Percentiles rank a stretch among this genome's conserved stretches.
phyloP scores from a whole-genome alignment of 1,140 invertebrate species.

The Diachasma alloeum region DNA sequence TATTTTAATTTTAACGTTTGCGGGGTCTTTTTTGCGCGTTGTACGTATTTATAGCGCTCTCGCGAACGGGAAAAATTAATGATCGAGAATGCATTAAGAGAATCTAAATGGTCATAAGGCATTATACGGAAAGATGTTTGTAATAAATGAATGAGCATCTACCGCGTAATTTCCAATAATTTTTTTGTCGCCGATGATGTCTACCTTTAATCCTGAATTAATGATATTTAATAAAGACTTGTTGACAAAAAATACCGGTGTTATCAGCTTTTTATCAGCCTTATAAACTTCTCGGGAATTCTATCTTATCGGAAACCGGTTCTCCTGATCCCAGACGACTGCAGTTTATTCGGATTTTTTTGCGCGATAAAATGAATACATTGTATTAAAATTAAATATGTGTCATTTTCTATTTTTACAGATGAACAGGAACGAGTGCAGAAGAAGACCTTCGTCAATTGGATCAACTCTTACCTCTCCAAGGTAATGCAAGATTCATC shows the following conservation, averaged over 20 bases:
- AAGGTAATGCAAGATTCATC: conserved; percentile 75
- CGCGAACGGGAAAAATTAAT: too few species aligned
- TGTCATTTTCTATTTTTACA: conserved; percentile 70
- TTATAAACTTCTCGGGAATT: not conserved
- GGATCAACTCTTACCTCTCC: conserved; percentile 97
- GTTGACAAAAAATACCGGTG: not conserved
- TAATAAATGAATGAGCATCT: not conserved
- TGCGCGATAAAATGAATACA: not conserved
- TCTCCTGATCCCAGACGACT: not conserved
- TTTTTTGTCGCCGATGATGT: not conserved
- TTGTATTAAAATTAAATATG: not conserved
- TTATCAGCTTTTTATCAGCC: not conserved
- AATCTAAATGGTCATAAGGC: too few species aligned
- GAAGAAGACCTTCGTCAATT: conserved; percentile 99
- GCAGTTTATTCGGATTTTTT: not conserved
- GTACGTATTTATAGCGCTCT: too few species aligned
- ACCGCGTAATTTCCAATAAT: not conserved
- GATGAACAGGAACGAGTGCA: conserved; percentile 99
- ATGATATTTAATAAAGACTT: not conserved
- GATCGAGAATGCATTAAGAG: too few species aligned
- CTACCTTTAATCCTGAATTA: not conserved
- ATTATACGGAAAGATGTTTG: too few species aligned
- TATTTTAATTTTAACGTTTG: not conserved
- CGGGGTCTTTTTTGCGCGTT: not conserved
- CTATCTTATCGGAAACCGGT: not conserved